Base-by-base conservation (phyloP, 2,888 invertebrate species). In the Andrena marginata region DNA sequence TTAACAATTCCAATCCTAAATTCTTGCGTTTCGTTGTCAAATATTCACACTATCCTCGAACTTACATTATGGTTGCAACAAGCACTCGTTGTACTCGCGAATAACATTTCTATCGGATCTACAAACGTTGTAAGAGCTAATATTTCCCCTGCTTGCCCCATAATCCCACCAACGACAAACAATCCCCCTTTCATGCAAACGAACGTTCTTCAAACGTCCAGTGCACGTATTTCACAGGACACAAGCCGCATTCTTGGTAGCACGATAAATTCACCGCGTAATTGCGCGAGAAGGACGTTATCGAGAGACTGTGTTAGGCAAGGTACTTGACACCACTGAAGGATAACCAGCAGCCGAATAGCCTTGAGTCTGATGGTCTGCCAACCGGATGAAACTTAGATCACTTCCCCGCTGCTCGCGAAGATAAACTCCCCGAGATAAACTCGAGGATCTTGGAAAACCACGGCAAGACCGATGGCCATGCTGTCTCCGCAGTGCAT, bases 391-490 rank as follows among this genome's bases (percentile, higher is more conserved):
- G 89, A 91, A 90, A 90, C 89, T 90, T 88, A 86, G 89, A 90
- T 90, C 87, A 83, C 89, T 89, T 88, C 84, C 85, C 85, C 72
- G 81, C 82, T 84, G 79, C 80, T 81, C 78, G 77, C 75, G 85
- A 90, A 89, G 90, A 91, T 90, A 87, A 89, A 91, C 89, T 88
- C 88, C 60, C 77, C 7, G 80, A 90, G 91, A 91, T 91, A 90
- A 89, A 89, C 89, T 89, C 73, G 87, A 85, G 89, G 88, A 91
- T 90, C 89, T 87, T 86, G 81, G 91, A 89, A 89, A 90, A 92
- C 89, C 91, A 81, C 89, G 88, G 84, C 83, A 91, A 91, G 91
- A 91, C 89, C 91, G 91, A 91, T 91, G 90, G 88, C 85, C 87
- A 85, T 79, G 83, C 87, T 85, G 86, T 89, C 90, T 87, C 86